Conservation (phyloP, 2,888 invertebrate genomes). For the Drosophila macrospina region DNA sequence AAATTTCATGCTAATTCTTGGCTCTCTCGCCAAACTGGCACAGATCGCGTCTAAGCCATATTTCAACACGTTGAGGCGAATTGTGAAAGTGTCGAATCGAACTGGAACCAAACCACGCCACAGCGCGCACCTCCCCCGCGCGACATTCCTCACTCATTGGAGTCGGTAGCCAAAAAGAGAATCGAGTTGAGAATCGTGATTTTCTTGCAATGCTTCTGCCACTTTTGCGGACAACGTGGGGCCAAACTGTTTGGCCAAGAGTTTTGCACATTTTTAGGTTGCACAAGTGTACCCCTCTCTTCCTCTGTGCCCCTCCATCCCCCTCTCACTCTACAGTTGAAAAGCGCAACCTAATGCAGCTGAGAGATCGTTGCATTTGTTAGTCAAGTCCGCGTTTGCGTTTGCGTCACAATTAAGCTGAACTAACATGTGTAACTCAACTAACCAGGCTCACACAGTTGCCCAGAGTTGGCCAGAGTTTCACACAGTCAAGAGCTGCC, state of each 20-base stretch:
- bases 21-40: constrained; percentile 54
- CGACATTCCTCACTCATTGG: background rate
- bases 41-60: constrained; percentile 59
- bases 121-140: background rate
- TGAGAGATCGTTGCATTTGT: constrained; percentile 44
- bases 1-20: constrained; percentile 61
- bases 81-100: constrained; percentile 72
- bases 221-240: constrained; percentile 47
- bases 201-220: constrained; percentile 73
- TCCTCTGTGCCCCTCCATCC: background rate
- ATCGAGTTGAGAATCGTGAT: constrained; percentile 71
- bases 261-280: constrained; percentile 46
- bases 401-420: constrained; percentile 61
- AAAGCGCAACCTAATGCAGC: constrained; percentile 41
- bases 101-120: background rate
- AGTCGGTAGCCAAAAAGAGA: constrained; percentile 34
- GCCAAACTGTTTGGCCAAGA: constrained; percentile 39
- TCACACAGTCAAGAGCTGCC: constrained; percentile 7
- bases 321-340: too few species aligned
- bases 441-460: constrained; percentile 20
- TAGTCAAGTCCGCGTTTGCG: constrained; percentile 48
- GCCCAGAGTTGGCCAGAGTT: too few species aligned
- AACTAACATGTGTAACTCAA: constrained; percentile 65
- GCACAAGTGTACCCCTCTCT: constrained; percentile 20
- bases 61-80: constrained; percentile 28